Percentiles rank a stretch among this genome's conserved stretches.
Evolutionary conservation across 2,888 invertebrate species (phyloP).

Genomic region (Dichetophora obliterata): DNA sequence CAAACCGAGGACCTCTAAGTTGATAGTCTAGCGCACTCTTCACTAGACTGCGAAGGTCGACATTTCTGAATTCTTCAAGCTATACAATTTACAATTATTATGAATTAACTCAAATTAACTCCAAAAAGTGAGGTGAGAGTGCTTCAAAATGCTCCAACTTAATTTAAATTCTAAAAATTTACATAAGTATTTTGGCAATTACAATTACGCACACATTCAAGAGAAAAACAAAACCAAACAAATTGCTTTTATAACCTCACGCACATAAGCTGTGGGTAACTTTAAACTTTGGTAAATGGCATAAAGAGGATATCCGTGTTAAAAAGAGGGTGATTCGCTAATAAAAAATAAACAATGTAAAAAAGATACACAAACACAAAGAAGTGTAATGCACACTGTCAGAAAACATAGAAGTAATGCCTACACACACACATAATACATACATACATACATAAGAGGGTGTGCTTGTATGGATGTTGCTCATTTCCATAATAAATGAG

Average conservation of each 20-base stretch:
- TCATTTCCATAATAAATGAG: constrained; percentile 29
- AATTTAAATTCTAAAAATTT: neutral
- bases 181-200: constrained; percentile 4
- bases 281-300: neutral
- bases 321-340: neutral
- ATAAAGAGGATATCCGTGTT: too few species aligned
- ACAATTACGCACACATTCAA: neutral
- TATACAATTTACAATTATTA: neutral
- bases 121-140: neutral
- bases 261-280: neutral
- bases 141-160: neutral
- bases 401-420: too few species aligned
- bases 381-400: neutral
- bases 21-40: too few species aligned
- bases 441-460: neutral
- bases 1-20: too few species aligned
- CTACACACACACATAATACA: neutral
- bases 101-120: neutral
- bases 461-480: neutral
- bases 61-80: neutral
- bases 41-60: neutral
- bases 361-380: neutral
- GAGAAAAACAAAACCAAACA: constrained; percentile 1
- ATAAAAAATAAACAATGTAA: neutral
- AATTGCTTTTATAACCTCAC: neutral